Evolutionary conservation across 1,140 invertebrate species (phyloP).

Genomic region (Papilio helenus): DNA sequence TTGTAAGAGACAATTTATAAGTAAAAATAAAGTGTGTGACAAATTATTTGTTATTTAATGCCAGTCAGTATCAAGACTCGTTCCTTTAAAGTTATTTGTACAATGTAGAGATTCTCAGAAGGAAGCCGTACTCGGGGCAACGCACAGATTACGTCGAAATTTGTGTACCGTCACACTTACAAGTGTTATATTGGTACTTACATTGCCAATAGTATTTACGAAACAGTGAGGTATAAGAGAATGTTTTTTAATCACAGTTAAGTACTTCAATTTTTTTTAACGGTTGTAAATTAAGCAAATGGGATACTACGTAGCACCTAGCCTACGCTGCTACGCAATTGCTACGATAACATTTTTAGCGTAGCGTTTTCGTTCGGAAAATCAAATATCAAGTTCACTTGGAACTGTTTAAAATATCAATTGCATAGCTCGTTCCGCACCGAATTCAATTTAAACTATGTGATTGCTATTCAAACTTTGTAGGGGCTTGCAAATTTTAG

Average conservation of each 20-base stretch:
- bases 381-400: background rate
- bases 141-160: constrained; percentile 32
- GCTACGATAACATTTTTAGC: background rate
- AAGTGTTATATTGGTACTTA: background rate
- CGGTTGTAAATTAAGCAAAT: background rate
- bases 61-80: background rate
- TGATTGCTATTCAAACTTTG: no score
- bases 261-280: background rate
- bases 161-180: constrained; percentile 28
- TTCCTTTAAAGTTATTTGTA: constrained; percentile 13
- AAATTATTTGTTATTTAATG: background rate
- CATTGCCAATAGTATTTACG: background rate
- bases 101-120: constrained; percentile 7
- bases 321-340: background rate
- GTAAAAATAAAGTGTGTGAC: background rate
- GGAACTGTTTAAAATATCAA: no score
- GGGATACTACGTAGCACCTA: background rate
- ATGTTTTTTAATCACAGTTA: no score
- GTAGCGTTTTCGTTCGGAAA: background rate
- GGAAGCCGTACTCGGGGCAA: constrained; percentile 6
- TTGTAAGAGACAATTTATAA: background rate
- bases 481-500: no score
- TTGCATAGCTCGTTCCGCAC: no score
- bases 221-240: background rate
- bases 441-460: no score